Conservation (phyloP, 2,888 invertebrate species). For the Conomelus anceps region DNA sequence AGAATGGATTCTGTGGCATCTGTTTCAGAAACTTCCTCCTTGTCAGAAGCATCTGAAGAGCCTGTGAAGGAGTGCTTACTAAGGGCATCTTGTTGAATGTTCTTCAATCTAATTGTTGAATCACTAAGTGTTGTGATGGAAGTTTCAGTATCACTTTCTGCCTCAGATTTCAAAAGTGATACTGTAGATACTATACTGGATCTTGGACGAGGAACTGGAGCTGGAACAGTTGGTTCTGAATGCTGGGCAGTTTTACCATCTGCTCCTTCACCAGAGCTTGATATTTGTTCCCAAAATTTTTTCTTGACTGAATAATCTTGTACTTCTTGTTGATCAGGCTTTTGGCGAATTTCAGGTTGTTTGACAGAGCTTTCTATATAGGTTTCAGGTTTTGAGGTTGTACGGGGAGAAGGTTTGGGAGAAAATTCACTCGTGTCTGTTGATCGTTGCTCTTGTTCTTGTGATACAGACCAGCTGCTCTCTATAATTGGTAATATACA, state of each 20-base stretch:
- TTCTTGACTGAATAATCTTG: conserved; percentile 46
- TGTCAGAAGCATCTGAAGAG: conserved; percentile 34
- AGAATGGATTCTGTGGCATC: conserved; percentile 22
- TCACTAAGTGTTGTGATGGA: conserved; percentile 24
- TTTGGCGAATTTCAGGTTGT: conserved; percentile 29
- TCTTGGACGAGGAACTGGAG: conserved; percentile 45
- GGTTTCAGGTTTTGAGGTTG: conserved; percentile 26
- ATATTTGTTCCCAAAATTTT: conserved; percentile 48
- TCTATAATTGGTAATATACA: conserved; percentile 28
- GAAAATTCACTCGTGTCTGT: conserved; percentile 26
- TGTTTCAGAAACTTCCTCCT: conserved; percentile 33
- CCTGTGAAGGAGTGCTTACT: conserved; percentile 30
- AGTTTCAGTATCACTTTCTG: conserved; percentile 24
- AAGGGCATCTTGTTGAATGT: conserved; percentile 21
- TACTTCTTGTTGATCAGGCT: conserved; percentile 36
- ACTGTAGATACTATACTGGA: conserved; percentile 32
- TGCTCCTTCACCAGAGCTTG: conserved; percentile 34
- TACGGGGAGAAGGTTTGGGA: conserved; percentile 32
- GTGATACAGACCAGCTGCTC: conserved; percentile 30
- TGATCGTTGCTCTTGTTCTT: conserved; percentile 25
- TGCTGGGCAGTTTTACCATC: conserved; percentile 38
- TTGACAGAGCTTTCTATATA: conserved; percentile 22
- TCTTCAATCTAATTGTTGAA: conserved; percentile 23
- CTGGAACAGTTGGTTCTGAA: conserved; percentile 37
- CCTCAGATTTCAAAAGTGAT: conserved; percentile 23